phyloP scores from a whole-genome alignment of 2,888 invertebrate genomes.

The Coelopa pilipes region DNA sequence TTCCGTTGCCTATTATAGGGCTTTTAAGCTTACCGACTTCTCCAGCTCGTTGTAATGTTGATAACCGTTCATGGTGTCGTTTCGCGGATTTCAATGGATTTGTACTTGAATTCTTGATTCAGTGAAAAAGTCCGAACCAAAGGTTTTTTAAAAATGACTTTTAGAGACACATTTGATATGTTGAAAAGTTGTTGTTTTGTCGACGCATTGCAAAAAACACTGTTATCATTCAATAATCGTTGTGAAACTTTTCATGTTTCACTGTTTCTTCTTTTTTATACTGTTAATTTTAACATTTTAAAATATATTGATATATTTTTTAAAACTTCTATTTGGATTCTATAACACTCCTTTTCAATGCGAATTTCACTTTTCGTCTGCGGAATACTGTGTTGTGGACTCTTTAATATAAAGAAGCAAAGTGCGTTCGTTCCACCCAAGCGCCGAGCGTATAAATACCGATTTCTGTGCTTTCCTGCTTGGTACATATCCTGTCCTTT shows the following conservation, averaged over 20 bases:
- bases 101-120: not conserved
- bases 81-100: not conserved
- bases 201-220: too few relatives aligned
- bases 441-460: constrained; percentile 23
- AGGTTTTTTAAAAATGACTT: not conserved
- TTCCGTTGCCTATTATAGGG: not conserved
- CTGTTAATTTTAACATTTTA: not conserved
- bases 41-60: constrained; percentile 61
- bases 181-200: not conserved
- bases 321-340: too few relatives aligned
- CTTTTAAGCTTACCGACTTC: constrained; percentile 56
- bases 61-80: constrained; percentile 43
- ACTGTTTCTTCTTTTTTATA: not conserved
- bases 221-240: not conserved
- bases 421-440: constrained; percentile 19
- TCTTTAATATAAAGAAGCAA: constrained; percentile 21
- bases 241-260: too few relatives aligned
- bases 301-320: too few relatives aligned
- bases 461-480: constrained; percentile 23
- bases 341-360: not conserved
- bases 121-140: not conserved
- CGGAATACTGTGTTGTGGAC: not conserved
- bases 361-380: not conserved
- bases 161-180: not conserved
- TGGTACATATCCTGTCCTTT: too few relatives aligned